Percentiles rank a stretch among this genome's conserved stretches.
Conservation (phyloP, 2,888 invertebrate species). For the Chalcis sispes region DNA sequence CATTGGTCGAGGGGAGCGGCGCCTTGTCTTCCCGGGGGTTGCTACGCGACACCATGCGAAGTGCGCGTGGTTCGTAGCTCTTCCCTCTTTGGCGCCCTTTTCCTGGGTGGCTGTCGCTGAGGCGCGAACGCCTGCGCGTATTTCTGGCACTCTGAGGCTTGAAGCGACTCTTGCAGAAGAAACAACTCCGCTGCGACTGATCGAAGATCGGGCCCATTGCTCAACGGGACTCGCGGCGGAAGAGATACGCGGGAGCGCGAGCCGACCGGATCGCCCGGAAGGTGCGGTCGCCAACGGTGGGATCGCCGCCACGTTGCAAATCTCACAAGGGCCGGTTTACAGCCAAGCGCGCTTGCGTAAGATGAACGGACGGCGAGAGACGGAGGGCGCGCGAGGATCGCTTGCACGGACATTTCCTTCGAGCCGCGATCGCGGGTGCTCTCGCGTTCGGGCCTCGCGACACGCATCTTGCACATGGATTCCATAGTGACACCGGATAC, state of each 20-base stretch:
- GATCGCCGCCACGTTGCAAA: conserved; percentile 72
- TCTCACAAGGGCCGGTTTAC: conserved; percentile 76
- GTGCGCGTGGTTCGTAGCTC: not conserved
- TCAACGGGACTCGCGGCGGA: not conserved
- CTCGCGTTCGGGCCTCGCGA: not conserved
- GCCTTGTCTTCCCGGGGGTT: conserved; percentile 51
- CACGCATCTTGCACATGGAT: not conserved
- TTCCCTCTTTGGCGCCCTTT: not conserved
- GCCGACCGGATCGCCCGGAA: conserved; percentile 72
- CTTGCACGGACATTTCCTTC: not conserved
- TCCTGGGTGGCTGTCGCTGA: not conserved
- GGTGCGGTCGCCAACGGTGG: conserved; percentile 75
- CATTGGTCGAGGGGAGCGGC: conserved; percentile 66
- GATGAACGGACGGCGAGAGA: not conserved
- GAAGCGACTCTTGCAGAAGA: not conserved
- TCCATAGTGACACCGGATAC: conserved; percentile 35
- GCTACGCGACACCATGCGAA: not conserved
- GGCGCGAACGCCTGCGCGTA: too few relatives aligned
- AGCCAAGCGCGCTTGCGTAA: conserved; percentile 59
- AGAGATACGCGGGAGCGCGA: conserved; percentile 59
- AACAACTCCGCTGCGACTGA: not conserved
- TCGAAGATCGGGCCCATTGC: not conserved
- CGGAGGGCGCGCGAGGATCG: not conserved
- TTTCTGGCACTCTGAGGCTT: not conserved
- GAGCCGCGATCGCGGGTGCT: not conserved